Conservation (phyloP, 1,140 invertebrate species). For the Geopemphigus sp. region DNA sequence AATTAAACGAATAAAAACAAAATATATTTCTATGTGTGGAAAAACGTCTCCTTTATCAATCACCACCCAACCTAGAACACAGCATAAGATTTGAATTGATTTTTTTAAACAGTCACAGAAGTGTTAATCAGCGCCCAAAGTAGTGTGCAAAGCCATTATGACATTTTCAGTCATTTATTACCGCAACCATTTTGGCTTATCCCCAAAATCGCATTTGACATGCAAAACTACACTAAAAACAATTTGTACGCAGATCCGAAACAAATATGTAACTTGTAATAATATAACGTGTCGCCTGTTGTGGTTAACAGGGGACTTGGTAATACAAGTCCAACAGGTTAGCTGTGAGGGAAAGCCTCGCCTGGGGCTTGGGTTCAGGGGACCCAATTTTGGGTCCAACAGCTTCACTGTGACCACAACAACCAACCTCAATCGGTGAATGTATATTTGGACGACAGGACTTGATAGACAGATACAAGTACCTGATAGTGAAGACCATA, state of each 20-base stretch:
- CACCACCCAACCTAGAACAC: constrained; percentile 44
- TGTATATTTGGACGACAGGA: constrained; percentile 30
- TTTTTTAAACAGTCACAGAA: constrained; percentile 37
- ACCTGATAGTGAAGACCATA: constrained; percentile 38
- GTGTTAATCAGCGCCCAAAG: constrained; percentile 45
- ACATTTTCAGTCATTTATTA: constrained; percentile 34
- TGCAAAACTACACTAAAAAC: constrained; percentile 47
- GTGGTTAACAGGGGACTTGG: constrained; percentile 50
- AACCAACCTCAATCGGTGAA: constrained; percentile 40
- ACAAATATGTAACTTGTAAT: constrained; percentile 46
- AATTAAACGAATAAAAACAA: constrained; percentile 12
- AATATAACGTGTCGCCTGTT: constrained; percentile 50
- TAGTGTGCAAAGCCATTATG: constrained; percentile 43
- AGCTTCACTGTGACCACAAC: constrained; percentile 50
- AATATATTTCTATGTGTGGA: constrained; percentile 22
- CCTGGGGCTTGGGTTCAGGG: constrained; percentile 49
- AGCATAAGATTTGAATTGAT: constrained; percentile 35
- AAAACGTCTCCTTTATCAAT: constrained; percentile 34
- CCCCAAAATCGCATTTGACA: constrained; percentile 46
- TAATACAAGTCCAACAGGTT: constrained; percentile 50
- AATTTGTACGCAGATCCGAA: constrained; percentile 13
- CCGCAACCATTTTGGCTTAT: constrained; percentile 43
- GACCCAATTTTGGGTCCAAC: constrained; percentile 50
- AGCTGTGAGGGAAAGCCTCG: constrained; percentile 51
- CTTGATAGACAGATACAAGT: constrained; percentile 30